phyloP scores from a whole-genome alignment of 2,113 vertebrate genomes.

The Orientallactaga bullata region DNA sequence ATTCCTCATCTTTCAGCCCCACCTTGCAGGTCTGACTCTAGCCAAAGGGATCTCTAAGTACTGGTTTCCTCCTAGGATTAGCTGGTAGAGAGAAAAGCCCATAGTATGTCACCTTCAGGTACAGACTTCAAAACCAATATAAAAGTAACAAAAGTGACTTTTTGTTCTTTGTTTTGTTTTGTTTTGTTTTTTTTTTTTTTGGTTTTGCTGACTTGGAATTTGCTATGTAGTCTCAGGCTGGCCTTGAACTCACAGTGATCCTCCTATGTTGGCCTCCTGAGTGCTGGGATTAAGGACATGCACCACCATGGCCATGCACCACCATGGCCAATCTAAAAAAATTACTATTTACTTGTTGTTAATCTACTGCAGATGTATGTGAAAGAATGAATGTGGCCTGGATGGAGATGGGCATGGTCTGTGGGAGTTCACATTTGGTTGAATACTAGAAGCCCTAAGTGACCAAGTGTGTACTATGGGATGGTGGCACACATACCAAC shows the following conservation, averaged over 20 bases:
- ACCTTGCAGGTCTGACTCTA: neutral
- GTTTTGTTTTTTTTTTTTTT: too few relatives aligned
- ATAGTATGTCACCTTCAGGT: neutral
- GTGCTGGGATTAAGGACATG: too few relatives aligned
- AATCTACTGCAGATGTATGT: conserved; percentile 33
- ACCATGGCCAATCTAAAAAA: too few relatives aligned
- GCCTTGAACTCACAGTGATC: too few relatives aligned
- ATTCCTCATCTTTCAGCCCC: neutral
- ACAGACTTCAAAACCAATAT: conserved; percentile 43
- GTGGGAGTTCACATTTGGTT: conserved; percentile 35
- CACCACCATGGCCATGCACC: too few relatives aligned
- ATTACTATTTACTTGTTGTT: too few relatives aligned
- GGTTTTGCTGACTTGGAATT: too few relatives aligned
- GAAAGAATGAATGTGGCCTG: neutral
- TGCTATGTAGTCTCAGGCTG: too few relatives aligned
- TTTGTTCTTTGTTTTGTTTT: too few relatives aligned
- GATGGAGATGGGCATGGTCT: neutral
- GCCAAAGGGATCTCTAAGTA: neutral
- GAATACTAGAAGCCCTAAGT: conserved; percentile 47
- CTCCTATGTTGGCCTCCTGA: too few relatives aligned
- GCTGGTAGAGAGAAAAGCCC: neutral
- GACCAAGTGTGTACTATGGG: neutral
- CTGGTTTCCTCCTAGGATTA: neutral
- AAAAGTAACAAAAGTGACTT: conserved; percentile 33
- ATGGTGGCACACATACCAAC: neutral